Evolutionary conservation across 2,888 invertebrate genomes (phyloP).

Genomic region (Tipula confusa): DNA sequence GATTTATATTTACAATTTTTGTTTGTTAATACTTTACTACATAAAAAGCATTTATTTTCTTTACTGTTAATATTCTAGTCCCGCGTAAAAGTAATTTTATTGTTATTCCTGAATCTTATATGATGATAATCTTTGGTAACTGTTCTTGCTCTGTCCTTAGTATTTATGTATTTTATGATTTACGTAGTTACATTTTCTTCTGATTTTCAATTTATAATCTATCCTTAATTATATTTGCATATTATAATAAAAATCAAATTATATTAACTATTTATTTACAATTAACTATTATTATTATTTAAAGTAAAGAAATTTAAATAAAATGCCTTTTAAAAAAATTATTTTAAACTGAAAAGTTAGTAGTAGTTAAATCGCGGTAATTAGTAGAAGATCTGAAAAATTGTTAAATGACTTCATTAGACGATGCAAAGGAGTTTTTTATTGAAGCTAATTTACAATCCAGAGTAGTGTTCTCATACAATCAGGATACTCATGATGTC

Average conservation of each 20-base stretch:
- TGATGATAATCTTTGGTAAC: too few relatives aligned
- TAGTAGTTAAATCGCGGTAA: too few relatives aligned
- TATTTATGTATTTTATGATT: background rate
- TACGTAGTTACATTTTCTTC: background rate
- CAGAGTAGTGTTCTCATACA: too few relatives aligned
- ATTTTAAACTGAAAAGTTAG: background rate
- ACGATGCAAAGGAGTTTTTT: too few relatives aligned
- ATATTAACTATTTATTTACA: background rate
- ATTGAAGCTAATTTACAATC: too few relatives aligned
- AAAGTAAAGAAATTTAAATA: background rate
- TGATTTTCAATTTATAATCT: background rate
- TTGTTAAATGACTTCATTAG: too few relatives aligned
- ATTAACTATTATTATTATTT: background rate
- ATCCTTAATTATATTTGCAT: background rate
- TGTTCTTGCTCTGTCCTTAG: background rate
- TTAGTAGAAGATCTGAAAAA: too few relatives aligned
- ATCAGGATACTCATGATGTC: too few relatives aligned
- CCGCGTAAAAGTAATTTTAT: background rate
- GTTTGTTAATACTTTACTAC: background rate
- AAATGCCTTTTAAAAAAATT: background rate
- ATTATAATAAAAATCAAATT: background rate
- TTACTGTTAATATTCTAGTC: constrained; percentile 12
- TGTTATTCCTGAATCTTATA: background rate
- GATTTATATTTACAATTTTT: background rate
- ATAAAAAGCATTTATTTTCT: background rate